Conservation (phyloP, 1,140 invertebrate species). For the Scaptomyza pallida region DNA sequence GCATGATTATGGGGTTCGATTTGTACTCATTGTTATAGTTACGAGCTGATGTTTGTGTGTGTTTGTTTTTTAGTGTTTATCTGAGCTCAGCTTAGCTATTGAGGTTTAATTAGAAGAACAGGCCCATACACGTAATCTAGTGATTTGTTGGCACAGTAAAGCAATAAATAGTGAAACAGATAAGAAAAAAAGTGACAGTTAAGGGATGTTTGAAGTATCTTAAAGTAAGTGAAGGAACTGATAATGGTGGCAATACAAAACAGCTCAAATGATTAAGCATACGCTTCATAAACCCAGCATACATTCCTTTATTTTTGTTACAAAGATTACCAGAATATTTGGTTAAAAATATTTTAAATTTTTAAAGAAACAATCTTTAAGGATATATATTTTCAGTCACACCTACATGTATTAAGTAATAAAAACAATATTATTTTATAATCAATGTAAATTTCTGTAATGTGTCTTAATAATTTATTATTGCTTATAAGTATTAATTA, state of each 20-base stretch:
- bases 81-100: slow-evolving; percentile 31
- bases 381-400: too few relatives aligned
- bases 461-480: too few relatives aligned
- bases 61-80: slow-evolving; percentile 1
- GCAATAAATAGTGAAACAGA: slow-evolving; percentile 32
- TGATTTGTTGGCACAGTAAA: slow-evolving; percentile 29
- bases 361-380: too few relatives aligned
- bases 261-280: too few relatives aligned
- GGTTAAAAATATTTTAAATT: too few relatives aligned
- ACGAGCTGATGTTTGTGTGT: slow-evolving; percentile 38
- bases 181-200: slow-evolving; percentile 12
- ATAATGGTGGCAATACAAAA: not conserved
- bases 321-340: too few relatives aligned
- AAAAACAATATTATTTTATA: too few relatives aligned
- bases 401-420: too few relatives aligned
- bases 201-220: not conserved
- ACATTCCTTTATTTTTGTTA: too few relatives aligned
- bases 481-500: too few relatives aligned
- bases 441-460: too few relatives aligned
- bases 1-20: slow-evolving; percentile 40
- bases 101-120: slow-evolving; percentile 29
- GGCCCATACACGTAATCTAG: slow-evolving; percentile 11
- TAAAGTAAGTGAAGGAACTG: not conserved
- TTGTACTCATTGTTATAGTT: slow-evolving; percentile 12
- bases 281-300: too few relatives aligned